phyloP scores from a whole-genome alignment of 2,888 invertebrate species.

The Galerucella calmariensis region DNA sequence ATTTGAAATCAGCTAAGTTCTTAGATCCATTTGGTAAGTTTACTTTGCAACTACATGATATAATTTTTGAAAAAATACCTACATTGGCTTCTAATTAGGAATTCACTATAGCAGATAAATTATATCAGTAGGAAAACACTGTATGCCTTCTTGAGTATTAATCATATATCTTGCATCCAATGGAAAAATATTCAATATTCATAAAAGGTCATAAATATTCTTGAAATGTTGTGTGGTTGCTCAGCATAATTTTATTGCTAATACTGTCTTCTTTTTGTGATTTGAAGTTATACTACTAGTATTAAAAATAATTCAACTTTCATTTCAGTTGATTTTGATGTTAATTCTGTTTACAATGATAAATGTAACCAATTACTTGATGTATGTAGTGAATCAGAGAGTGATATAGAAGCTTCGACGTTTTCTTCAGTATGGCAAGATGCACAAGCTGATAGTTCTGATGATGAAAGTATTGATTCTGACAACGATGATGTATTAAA shows the following conservation, averaged over 20 bases:
- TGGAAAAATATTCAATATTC: too few species aligned
- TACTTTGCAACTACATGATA: not conserved
- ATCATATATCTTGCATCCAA: too few species aligned
- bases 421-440: constrained; percentile 73
- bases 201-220: too few species aligned
- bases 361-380: constrained; percentile 72
- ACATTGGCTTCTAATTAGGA: too few species aligned
- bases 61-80: not conserved
- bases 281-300: too few species aligned
- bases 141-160: too few species aligned
- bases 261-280: too few species aligned
- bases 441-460: constrained; percentile 76
- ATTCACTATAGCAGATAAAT: too few species aligned
- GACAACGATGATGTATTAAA: constrained; percentile 81
- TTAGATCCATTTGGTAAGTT: constrained; percentile 72
- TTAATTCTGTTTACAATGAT: constrained; percentile 65
- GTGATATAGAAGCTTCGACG: constrained; percentile 75
- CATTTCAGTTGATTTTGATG: constrained; percentile 68
- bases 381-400: constrained; percentile 80
- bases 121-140: too few species aligned
- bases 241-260: too few species aligned
- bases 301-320: constrained; percentile 4
- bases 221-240: too few species aligned
- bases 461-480: constrained; percentile 82
- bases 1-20: constrained; percentile 63